These are phyloP conservation scores for Caenorhabditis afra DNA, from an alignment of 2,888 invertebrate species.

Conservation along the genomic window DNA sequence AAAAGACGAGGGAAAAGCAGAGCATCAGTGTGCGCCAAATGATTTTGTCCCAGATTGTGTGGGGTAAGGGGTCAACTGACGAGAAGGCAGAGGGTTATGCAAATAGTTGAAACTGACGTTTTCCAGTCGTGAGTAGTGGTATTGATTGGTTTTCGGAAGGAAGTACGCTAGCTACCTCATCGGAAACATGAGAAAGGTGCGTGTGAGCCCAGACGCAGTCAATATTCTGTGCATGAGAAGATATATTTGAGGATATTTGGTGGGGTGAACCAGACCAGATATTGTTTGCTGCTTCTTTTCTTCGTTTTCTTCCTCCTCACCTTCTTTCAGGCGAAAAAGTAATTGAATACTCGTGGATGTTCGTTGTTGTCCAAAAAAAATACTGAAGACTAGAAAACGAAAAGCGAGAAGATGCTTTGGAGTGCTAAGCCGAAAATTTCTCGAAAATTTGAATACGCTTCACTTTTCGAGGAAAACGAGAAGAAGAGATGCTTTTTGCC, in stretches of 20 bases:
- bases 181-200: constrained; percentile 29
- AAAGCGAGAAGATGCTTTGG: background rate
- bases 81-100: constrained; percentile 28
- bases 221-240: constrained; percentile 13
- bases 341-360: constrained; percentile 17
- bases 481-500: background rate
- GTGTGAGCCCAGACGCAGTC: constrained; percentile 11
- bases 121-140: background rate
- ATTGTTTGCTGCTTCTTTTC: constrained; percentile 11
- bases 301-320: too few species aligned
- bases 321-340: background rate
- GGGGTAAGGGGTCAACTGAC: constrained; percentile 30
- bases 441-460: constrained; percentile 7
- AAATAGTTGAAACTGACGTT: constrained; percentile 18
- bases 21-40: constrained; percentile 49
- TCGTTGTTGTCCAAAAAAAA: background rate
- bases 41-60: constrained; percentile 32
- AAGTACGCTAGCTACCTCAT: background rate
- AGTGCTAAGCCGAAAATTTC: background rate
- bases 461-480: background rate
- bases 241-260: background rate
- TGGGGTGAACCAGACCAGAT: constrained; percentile 1
- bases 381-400: background rate
- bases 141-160: constrained; percentile 8
- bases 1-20: background rate